These are phyloP conservation scores for Chirona hameri DNA, from an alignment of 2,888 invertebrate species.

Conservation along the genomic window DNA sequence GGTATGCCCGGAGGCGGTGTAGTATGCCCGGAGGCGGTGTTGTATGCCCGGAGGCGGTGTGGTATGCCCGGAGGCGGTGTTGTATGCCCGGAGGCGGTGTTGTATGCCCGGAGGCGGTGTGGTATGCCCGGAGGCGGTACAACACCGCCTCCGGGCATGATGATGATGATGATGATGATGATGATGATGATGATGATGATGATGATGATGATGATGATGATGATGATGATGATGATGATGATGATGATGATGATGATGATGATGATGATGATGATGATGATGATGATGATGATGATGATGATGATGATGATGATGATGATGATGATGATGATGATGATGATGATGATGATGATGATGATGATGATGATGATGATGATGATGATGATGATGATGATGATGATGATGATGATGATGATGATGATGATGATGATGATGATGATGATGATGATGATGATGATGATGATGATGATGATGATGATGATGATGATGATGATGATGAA, in stretches of 20 bases:
- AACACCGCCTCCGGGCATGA: background rate
- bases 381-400: constrained; percentile 22
- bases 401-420: constrained; percentile 22
- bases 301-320: constrained; percentile 22
- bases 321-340: constrained; percentile 22
- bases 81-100: too few relatives aligned
- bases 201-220: constrained; percentile 22
- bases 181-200: constrained; percentile 22
- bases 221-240: constrained; percentile 22
- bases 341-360: constrained; percentile 22
- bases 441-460: too few relatives aligned
- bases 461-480: too few relatives aligned
- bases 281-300: constrained; percentile 22
- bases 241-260: constrained; percentile 22
- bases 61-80: too few relatives aligned
- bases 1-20: too few relatives aligned
- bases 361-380: constrained; percentile 22
- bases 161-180: constrained; percentile 12
- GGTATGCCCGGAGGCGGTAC: too few relatives aligned
- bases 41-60: too few relatives aligned
- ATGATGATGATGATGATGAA: background rate
- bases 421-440: constrained; percentile 22
- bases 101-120: too few relatives aligned
- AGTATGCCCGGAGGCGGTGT: too few relatives aligned
- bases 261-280: background rate